phyloP scores from a whole-genome alignment of 2,797 vertebrate species.

The Phrynocephalus forsythii region DNA sequence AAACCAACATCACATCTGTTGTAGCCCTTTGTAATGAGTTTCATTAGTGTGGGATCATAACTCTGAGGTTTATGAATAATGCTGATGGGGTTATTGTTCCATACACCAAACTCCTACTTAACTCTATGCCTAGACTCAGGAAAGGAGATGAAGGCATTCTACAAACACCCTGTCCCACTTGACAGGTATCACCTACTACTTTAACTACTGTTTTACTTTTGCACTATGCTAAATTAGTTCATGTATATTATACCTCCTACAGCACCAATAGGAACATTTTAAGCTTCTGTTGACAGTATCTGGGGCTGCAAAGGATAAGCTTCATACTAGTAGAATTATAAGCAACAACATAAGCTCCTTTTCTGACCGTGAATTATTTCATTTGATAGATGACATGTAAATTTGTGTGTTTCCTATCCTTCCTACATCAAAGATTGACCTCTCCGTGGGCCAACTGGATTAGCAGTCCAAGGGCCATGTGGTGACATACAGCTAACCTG shows the following conservation, averaged over 20 bases:
- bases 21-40: constrained; percentile 44
- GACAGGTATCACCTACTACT: not conserved
- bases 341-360: not conserved
- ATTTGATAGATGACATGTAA: not conserved
- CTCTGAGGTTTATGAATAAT: constrained; percentile 1
- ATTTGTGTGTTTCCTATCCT: not conserved
- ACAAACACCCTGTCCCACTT: not conserved
- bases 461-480: not conserved
- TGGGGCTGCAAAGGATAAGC: not conserved
- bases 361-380: not conserved
- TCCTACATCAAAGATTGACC: not conserved
- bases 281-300: not conserved
- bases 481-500: too few species aligned
- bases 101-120: not conserved
- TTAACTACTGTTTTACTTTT: not conserved
- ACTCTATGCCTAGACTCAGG: not conserved
- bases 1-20: constrained; percentile 34
- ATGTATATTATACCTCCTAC: not conserved
- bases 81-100: not conserved
- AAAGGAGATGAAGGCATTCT: not conserved
- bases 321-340: constrained; percentile 1
- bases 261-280: too few species aligned
- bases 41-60: constrained; percentile 12
- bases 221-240: not conserved
- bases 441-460: not conserved